Percentiles rank a stretch among this genome's conserved stretches.
Evolutionary conservation across 1,140 invertebrate species (phyloP).

Genomic region (Drosophila fuyamai): DNA sequence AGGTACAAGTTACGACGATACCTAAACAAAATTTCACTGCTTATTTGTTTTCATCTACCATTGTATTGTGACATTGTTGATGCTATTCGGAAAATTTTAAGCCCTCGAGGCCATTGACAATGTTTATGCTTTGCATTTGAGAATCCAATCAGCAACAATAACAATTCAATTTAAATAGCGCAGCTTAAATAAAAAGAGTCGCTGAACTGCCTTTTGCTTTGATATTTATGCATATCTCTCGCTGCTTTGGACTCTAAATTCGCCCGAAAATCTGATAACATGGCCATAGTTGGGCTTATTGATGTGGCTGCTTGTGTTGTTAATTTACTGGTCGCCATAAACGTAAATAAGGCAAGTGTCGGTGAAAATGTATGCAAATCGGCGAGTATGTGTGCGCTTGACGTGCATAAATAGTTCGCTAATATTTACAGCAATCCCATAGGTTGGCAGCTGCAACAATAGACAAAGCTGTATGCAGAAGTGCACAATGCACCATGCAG

Average conservation of each 20-base stretch:
- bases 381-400: slow-evolving; percentile 35
- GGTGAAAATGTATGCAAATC: slow-evolving; percentile 35
- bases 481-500: slow-evolving; percentile 47
- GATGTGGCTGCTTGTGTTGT: slow-evolving; percentile 30
- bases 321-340: slow-evolving; percentile 57
- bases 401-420: slow-evolving; percentile 77
- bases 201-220: slow-evolving; percentile 4
- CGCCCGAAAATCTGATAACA: slow-evolving; percentile 31
- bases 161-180: slow-evolving; percentile 45
- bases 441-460: slow-evolving; percentile 48
- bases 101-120: slow-evolving; percentile 35
- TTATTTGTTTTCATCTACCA: slow-evolving; percentile 30
- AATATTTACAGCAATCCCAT: slow-evolving; percentile 68
- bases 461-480: slow-evolving; percentile 34
- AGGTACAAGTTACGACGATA: not conserved
- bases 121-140: slow-evolving; percentile 43
- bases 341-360: slow-evolving; percentile 53
- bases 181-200: not conserved
- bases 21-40: slow-evolving; percentile 1
- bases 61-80: slow-evolving; percentile 23
- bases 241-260: slow-evolving; percentile 16
- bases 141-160: slow-evolving; percentile 55
- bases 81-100: slow-evolving; percentile 22
- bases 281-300: slow-evolving; percentile 34
- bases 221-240: slow-evolving; percentile 34